These are phyloP conservation scores for Erpobdella octoculata DNA, from an alignment of 2,888 invertebrate species.

Conservation along the genomic window DNA sequence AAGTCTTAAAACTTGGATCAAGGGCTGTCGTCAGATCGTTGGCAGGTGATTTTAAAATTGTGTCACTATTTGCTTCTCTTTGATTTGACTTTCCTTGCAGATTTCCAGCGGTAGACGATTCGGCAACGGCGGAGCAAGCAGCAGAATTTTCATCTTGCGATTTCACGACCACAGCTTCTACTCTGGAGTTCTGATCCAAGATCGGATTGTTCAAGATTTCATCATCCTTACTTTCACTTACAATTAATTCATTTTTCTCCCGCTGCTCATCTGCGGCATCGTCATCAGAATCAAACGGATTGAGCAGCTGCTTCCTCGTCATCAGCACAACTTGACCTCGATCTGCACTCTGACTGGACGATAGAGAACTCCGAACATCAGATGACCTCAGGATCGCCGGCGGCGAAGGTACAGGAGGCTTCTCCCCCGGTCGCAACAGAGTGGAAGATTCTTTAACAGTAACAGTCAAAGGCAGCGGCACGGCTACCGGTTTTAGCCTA, in stretches of 20 bases:
- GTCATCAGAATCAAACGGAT: conserved; percentile 84
- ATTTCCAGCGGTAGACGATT: background rate
- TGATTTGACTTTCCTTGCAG: background rate
- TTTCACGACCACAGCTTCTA: background rate
- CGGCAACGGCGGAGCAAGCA: background rate
- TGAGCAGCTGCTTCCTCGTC: conserved; percentile 49
- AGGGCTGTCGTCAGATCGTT: background rate
- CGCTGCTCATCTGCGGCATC: conserved; percentile 57
- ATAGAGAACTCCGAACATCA: too few relatives aligned
- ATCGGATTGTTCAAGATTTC: too few relatives aligned
- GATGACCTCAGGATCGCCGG: too few relatives aligned
- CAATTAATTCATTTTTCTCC: background rate
- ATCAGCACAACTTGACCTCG: conserved; percentile 29
- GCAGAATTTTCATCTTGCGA: background rate
- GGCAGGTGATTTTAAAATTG: too few relatives aligned
- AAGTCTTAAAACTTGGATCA: background rate
- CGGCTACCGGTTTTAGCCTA: background rate
- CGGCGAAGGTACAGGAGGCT: conserved; percentile 14
- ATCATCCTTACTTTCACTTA: background rate
- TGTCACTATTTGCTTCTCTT: background rate
- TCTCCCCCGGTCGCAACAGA: background rate
- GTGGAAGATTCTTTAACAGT: background rate
- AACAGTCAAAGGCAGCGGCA: background rate
- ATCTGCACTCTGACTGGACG: background rate
- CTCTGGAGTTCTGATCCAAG: too few relatives aligned